Conservation (phyloP, 2,888 invertebrate genomes). For the Galeruca laticollis region DNA sequence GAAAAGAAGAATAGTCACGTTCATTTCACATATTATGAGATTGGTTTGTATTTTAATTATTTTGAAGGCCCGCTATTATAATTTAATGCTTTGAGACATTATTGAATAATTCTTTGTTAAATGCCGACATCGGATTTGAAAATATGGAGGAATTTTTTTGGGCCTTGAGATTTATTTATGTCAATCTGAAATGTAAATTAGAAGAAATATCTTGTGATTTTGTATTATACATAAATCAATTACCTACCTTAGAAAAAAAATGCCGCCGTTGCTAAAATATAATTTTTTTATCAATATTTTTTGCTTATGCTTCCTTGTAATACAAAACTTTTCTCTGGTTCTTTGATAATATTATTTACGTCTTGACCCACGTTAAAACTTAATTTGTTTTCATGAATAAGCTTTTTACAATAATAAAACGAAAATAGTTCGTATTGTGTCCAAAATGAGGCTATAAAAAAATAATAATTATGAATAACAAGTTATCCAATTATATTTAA, state of each 20-base stretch:
- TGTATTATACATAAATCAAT: too few species aligned
- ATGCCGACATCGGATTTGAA: background rate
- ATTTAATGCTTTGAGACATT: background rate
- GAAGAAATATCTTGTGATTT: too few species aligned
- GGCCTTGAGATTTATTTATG: background rate
- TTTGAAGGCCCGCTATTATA: background rate
- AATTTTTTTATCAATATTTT: too few species aligned
- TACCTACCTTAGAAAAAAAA: too few species aligned
- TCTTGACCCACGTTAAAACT: too few species aligned
- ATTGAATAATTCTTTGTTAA: background rate
- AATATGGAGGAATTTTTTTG: background rate
- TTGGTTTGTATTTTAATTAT: background rate
- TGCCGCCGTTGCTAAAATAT: too few species aligned
- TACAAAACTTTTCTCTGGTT: too few species aligned
- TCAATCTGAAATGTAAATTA: background rate
- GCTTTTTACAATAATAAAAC: background rate
- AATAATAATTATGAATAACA: conserved; percentile 8
- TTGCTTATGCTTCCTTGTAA: too few species aligned
- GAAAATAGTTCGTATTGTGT: background rate
- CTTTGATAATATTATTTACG: too few species aligned
- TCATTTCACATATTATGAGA: too few species aligned
- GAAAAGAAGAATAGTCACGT: too few species aligned
- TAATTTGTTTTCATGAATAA: too few species aligned
- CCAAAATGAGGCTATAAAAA: background rate
- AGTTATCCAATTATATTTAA: conserved; percentile 7